Evolutionary conservation across 1,140 invertebrate genomes (phyloP).

Genomic region (Diabrotica virgifera): DNA sequence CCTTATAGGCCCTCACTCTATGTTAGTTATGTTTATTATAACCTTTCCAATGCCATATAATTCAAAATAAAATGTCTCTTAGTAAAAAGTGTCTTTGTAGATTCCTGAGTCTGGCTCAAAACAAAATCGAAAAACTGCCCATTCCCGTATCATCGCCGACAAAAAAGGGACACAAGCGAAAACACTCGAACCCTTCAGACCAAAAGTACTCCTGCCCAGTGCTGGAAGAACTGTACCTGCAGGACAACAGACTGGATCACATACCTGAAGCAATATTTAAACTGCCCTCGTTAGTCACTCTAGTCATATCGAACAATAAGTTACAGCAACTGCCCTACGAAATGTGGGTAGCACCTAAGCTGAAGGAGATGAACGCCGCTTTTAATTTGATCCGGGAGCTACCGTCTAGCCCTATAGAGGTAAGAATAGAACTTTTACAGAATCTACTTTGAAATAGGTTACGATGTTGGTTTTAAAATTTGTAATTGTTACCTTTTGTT

Average conservation of each 20-base stretch:
- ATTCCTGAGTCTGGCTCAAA: constrained; percentile 83
- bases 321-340: constrained; percentile 79
- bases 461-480: no score
- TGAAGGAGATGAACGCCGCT: constrained; percentile 87
- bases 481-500: no score
- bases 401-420: constrained; percentile 57
- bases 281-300: constrained; percentile 72
- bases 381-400: constrained; percentile 86
- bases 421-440: constrained; percentile 24
- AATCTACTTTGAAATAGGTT: no score
- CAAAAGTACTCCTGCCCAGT: constrained; percentile 65
- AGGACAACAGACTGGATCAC: constrained; percentile 82
- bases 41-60: no score
- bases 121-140: constrained; percentile 76
- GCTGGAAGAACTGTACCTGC: constrained; percentile 84
- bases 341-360: constrained; percentile 85
- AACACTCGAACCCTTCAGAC: constrained; percentile 44
- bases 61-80: no score
- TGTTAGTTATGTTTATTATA: no score
- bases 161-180: constrained; percentile 44
- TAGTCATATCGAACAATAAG: constrained; percentile 94
- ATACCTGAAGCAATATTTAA: constrained; percentile 79
- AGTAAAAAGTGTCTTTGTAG: constrained; percentile 29
- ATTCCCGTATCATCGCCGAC: constrained; percentile 41
- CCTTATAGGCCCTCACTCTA: no score